Base-by-base conservation (phyloP, 2,888 invertebrate genomes). In the Maniola hyperantus region DNA sequence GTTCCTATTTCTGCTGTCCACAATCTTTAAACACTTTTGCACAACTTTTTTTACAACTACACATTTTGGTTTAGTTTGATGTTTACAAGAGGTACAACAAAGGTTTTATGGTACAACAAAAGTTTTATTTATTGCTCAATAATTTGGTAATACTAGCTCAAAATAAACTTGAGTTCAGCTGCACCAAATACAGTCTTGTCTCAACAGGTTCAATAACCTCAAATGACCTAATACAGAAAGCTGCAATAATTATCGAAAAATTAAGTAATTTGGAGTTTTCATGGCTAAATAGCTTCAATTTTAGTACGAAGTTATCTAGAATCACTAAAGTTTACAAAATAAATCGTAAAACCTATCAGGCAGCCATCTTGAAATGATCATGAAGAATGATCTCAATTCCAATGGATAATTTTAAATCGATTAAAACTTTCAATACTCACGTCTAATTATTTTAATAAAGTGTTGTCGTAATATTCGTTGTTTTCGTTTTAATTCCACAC, bases 311-410 rank as follows among this genome's bases (percentile, higher is more conserved):
- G 8, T 50, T 2, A 13, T 46, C n/a, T 48, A 48, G 20, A 33
- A 53, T 15, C n/a, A 5, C 20, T 26, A 50, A n/a, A 34, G 69
- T 51, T 67, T 61, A 61, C 61, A 50, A 83, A 78, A 81, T 75
- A 79, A 79, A 78, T 74, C 73, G 74, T 71, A 75, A 70, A 71
- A 75, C 74, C 74, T 72, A 46, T 66, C 71, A 66, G 76, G 82
- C 84, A 83, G 91, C 91, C 91, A 91, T 91, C 81, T 91, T 91
- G 89, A 50, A 78, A 74, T 69, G 60, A 54, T 62, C 65, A 65
- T 73, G 69, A 55, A 46, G 68, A 64, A 73, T 73, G 72, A 72
- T 73, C 69, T 67, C 58, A 72, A 72, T 71, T 65, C 67, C 66
- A 72, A 73, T 74, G 72, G 73, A 73, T 73, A 72, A 70, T 65